Conservation (phyloP, 2,888 invertebrate genomes). For the Lysandra coridon region DNA sequence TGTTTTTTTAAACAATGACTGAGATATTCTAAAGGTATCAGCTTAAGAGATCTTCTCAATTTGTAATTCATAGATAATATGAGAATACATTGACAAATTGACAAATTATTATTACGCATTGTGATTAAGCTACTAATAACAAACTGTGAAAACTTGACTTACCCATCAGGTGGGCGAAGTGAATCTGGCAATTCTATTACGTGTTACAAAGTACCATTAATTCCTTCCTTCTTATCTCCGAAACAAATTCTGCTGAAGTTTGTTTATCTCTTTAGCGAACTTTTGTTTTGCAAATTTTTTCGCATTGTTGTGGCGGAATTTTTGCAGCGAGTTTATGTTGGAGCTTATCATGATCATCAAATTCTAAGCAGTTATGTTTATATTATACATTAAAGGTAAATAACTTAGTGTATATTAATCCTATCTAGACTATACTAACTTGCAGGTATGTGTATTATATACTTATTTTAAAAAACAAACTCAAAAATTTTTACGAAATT, state of each 20-base stretch:
- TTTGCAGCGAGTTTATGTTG: background rate
- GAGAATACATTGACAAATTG: too few species aligned
- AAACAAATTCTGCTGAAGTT: slow-evolving; percentile 6
- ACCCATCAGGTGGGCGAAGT: background rate
- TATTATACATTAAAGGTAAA: background rate
- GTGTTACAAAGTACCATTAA: slow-evolving; percentile 16
- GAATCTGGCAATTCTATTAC: background rate
- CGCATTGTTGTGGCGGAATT: background rate
- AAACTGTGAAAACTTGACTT: background rate
- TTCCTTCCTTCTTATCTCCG: slow-evolving; percentile 3
- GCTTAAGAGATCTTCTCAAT: too few species aligned
- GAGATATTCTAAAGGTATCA: too few species aligned
- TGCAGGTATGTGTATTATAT: too few species aligned
- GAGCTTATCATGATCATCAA: background rate
- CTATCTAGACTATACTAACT: too few species aligned
- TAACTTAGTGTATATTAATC: background rate
- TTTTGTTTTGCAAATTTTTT: slow-evolving; percentile 19
- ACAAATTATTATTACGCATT: too few species aligned
- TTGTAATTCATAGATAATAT: too few species aligned
- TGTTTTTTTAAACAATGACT: too few species aligned
- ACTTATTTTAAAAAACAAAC: too few species aligned
- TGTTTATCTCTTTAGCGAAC: slow-evolving; percentile 15
- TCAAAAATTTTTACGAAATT: too few species aligned
- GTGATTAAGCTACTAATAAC: background rate
- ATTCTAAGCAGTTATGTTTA: background rate